Base-by-base conservation (phyloP, 2,888 invertebrate species). In the Tanytarsus gracilentus region DNA sequence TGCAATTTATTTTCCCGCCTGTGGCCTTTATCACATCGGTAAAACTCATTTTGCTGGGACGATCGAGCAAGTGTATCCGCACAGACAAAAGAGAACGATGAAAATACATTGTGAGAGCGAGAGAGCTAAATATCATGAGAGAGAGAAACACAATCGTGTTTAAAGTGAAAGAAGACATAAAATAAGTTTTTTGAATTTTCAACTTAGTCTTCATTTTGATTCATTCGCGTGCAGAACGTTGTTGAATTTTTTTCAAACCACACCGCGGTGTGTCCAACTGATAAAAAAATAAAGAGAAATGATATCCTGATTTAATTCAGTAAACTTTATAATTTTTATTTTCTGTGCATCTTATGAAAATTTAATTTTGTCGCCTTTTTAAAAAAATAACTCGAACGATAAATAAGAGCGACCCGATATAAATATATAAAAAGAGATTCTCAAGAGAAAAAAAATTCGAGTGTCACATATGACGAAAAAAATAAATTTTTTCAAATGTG, bases 401-500 rank as follows among this genome's bases (percentile, higher is more conserved):
- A 44, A 44, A 44, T 44, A 44, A 44, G 21, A n/a, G n/a, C n/a
- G n/a, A n/a, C n/a, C n/a, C 44, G 18, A 44, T 44, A 44, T 3
- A 44, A 5, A 44, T 8, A 21, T 39, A 39, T 39, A 33, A 33
- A 33, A 33, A 33, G 33, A 9, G 33, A 33, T 11, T 9, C 18
- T 2, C 3, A 44, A 7, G 23, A 21, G 23, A 21, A 44, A 18
- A 44, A 44, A 16, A 21, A 44, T 21, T 40, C 18, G 40, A 44
- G 44, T 44, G 44, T 44, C 44, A 23, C 44, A 44, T 44, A 44
- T 44, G 44, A 44, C 44, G 44, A 44, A 44, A n/a, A n/a, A n/a
- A n/a, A n/a, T n/a, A n/a, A n/a, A n/a, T n/a, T n/a, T n/a, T 23
- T 44, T 44, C 44, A 29, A 53, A 53, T 53, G 53, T 53, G 53